phyloP scores from a whole-genome alignment of 2,797 vertebrate genomes.

The Xerus rutilus region DNA sequence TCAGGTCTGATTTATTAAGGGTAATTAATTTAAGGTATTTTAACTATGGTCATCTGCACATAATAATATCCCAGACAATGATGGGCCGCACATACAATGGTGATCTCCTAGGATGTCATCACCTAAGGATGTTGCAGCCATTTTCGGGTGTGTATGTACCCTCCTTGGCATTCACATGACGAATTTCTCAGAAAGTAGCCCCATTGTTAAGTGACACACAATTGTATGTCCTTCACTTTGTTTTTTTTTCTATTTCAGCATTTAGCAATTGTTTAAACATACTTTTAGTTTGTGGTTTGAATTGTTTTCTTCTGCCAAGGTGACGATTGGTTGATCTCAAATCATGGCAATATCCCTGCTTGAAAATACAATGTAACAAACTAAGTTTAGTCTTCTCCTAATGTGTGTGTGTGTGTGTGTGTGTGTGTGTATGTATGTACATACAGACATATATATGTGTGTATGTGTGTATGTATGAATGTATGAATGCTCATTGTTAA shows the following conservation, averaged over 20 bases:
- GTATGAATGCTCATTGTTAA: not conserved
- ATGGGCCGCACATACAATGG: no score
- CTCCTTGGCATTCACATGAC: no score
- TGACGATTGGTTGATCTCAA: not conserved
- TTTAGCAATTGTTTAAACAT: not conserved
- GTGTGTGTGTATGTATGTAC: no score
- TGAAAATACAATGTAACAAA: not conserved
- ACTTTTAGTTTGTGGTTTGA: not conserved
- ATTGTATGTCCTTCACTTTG: not conserved
- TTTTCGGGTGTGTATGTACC: not conserved
- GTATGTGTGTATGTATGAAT: no score
- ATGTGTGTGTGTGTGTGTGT: no score
- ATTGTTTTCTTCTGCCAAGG: not conserved
- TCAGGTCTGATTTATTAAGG: conserved; percentile 20
- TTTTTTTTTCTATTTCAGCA: not conserved
- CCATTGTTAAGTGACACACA: not conserved
- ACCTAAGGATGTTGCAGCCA: not conserved
- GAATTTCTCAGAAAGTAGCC: no score
- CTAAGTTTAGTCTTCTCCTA: not conserved
- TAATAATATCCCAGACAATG: not conserved
- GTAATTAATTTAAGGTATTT: not conserved
- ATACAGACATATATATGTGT: no score
- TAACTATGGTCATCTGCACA: not conserved
- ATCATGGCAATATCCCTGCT: not conserved
- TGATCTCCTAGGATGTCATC: not conserved